These are phyloP conservation scores for Drosophila seguyi DNA, from an alignment of 1,140 invertebrate genomes.

Conservation along the genomic window DNA sequence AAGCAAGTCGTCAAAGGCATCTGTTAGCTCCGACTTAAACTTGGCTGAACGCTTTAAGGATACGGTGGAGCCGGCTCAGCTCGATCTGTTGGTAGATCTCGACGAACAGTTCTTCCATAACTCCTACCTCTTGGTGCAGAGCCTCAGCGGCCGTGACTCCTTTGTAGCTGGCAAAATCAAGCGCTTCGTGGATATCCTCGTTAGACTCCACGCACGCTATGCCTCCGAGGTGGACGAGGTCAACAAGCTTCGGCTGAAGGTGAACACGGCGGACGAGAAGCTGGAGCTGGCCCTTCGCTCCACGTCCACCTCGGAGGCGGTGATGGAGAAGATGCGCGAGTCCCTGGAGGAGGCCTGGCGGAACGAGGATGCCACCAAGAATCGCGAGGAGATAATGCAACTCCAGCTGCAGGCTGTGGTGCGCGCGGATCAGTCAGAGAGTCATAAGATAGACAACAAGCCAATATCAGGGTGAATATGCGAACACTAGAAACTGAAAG, in stretches of 20 bases:
- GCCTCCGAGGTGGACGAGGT: constrained; percentile 2
- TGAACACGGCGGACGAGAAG: constrained; percentile 41
- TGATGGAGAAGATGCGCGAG: constrained; percentile 47
- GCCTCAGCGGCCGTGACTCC: neutral
- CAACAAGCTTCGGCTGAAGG: constrained; percentile 7
- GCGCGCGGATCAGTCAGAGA: neutral
- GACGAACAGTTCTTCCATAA: constrained; percentile 40
- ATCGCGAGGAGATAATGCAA: constrained; percentile 14
- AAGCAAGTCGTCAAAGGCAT: neutral
- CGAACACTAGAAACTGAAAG: neutral
- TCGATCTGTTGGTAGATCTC: constrained; percentile 51
- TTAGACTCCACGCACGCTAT: constrained; percentile 48
- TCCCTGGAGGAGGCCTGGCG: constrained; percentile 63
- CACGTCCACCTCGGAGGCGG: constrained; percentile 30
- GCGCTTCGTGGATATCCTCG: constrained; percentile 54
- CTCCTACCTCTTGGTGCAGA: constrained; percentile 51
- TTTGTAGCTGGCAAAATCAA: constrained; percentile 57
- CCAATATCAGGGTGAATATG: neutral
- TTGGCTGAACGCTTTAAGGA: constrained; percentile 9
- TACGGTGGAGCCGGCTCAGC: constrained; percentile 27
- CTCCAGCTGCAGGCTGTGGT: neutral
- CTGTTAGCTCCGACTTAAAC: neutral
- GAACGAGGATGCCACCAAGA: constrained; percentile 28
- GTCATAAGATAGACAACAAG: neutral
- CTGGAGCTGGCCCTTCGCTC: constrained; percentile 39